A percentile compares a stretch with the other conserved stretches of the same genome.
Evolutionary conservation across 2,888 invertebrate genomes (phyloP).

Genomic region (Acleris laterana): DNA sequence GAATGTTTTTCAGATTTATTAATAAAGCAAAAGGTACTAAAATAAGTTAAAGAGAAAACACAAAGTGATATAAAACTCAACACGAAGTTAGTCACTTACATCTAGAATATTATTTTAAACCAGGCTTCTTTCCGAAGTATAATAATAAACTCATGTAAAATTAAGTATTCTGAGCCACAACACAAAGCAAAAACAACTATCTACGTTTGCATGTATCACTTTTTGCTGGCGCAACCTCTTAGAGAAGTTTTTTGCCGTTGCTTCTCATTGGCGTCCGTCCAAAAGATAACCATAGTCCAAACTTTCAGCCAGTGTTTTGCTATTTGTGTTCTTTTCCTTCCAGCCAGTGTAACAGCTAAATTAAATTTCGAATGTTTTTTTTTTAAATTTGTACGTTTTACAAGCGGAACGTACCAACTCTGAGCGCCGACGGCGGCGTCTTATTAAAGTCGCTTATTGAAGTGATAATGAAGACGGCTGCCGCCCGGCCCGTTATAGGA

Average conservation of each 20-base stretch:
- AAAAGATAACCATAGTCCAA: constrained; percentile 16
- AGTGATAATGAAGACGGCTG: constrained; percentile 56
- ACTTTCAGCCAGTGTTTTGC: constrained; percentile 7
- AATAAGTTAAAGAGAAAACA: too few relatives aligned
- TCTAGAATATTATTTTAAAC: too few relatives aligned
- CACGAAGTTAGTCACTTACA: too few relatives aligned
- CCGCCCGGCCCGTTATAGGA: constrained; percentile 41
- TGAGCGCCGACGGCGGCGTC: constrained; percentile 43
- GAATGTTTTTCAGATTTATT: too few relatives aligned
- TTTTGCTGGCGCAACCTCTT: not conserved
- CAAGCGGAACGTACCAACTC: constrained; percentile 35
- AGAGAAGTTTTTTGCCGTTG: constrained; percentile 2
- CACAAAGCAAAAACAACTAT: too few relatives aligned
- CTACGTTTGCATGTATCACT: not conserved
- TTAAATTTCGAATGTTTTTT: constrained; percentile 12
- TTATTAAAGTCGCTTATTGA: constrained; percentile 58
- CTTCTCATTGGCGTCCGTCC: constrained; percentile 9
- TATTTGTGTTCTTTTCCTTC: not conserved
- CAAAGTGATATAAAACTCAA: too few relatives aligned
- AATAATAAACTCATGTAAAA: too few relatives aligned
- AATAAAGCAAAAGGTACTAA: too few relatives aligned
- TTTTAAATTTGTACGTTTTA: not conserved
- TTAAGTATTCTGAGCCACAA: too few relatives aligned
- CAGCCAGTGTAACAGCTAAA: not conserved
- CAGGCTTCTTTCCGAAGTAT: too few relatives aligned